phyloP scores from a whole-genome alignment of 1,140 invertebrate species.

The Drosophila pectinifera region DNA sequence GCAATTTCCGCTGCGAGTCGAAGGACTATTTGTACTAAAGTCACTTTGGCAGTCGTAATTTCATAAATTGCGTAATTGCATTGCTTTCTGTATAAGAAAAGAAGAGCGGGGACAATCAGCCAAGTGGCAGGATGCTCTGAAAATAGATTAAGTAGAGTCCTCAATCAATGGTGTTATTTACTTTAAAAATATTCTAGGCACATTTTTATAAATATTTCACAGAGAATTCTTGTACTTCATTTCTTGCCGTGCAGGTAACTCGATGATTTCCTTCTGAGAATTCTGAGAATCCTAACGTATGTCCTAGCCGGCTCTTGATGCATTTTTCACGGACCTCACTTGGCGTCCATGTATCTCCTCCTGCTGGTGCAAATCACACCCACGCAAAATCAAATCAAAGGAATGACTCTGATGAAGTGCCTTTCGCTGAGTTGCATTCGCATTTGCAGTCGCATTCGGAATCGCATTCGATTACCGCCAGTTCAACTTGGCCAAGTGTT shows the following conservation, averaged over 20 bases:
- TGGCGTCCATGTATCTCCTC: neutral
- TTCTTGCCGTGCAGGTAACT: slow-evolving; percentile 2
- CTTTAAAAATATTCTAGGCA: neutral
- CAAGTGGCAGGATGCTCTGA: neutral
- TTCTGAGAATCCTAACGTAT: slow-evolving; percentile 31
- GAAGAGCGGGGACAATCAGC: too few relatives aligned
- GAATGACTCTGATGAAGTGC: slow-evolving; percentile 55
- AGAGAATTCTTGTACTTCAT: neutral
- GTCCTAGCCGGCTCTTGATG: slow-evolving; percentile 25
- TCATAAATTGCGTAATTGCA: slow-evolving; percentile 73
- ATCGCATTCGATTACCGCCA: slow-evolving; percentile 26
- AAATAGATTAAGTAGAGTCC: too few relatives aligned
- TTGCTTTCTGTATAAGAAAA: slow-evolving; percentile 16
- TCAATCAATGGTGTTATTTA: too few relatives aligned
- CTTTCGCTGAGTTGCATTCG: slow-evolving; percentile 32
- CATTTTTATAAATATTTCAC: neutral
- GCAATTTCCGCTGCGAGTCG: slow-evolving; percentile 53
- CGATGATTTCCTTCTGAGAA: slow-evolving; percentile 14
- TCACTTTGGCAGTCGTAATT: slow-evolving; percentile 59
- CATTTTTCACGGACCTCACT: slow-evolving; percentile 38
- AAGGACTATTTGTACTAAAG: slow-evolving; percentile 53
- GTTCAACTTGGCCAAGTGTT: neutral
- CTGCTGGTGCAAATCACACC: slow-evolving; percentile 5
- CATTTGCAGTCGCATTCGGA: neutral
- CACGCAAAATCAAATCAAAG: slow-evolving; percentile 51